A percentile compares a stretch with the other conserved stretches of the same genome.
These are phyloP conservation scores for Aspiorhynchus laticeps DNA, from an alignment of 2,113 vertebrate genomes.

Conservation along the genomic window DNA sequence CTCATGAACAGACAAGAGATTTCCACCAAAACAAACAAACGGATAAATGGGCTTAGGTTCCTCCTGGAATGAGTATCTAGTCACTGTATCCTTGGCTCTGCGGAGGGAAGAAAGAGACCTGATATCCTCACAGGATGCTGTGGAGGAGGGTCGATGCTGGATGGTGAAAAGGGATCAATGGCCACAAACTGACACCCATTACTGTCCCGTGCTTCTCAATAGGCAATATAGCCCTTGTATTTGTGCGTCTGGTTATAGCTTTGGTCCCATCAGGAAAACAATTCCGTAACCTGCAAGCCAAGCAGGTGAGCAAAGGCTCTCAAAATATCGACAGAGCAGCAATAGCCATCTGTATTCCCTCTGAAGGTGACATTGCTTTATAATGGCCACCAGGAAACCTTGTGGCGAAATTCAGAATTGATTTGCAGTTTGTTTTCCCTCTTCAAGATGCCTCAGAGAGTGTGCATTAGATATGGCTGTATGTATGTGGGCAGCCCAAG, in stretches of 20 bases:
- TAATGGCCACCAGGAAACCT: constrained; percentile 68
- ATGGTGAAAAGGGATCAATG: constrained; percentile 26
- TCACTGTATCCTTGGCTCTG: constrained; percentile 30
- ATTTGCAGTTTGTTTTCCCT: constrained; percentile 74
- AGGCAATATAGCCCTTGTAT: background rate
- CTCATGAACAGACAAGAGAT: constrained; percentile 30
- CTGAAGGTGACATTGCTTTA: constrained; percentile 75
- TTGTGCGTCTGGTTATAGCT: background rate
- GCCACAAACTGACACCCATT: constrained; percentile 41
- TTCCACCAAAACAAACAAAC: constrained; percentile 41
- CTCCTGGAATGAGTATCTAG: constrained; percentile 28
- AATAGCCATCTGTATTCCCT: constrained; percentile 63
- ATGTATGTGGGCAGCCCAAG: constrained; percentile 71
- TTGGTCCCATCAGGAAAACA: constrained; percentile 56
- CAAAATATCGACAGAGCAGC: constrained; percentile 71
- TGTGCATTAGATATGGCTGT: constrained; percentile 69
- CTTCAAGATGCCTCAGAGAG: constrained; percentile 64
- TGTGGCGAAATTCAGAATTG: constrained; percentile 71
- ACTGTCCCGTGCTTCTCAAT: constrained; percentile 27
- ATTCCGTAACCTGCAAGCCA: constrained; percentile 71
- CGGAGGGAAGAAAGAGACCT: background rate
- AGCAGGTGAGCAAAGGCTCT: constrained; percentile 68
- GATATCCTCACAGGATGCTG: constrained; percentile 13
- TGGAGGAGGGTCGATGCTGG: background rate
- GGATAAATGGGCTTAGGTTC: constrained; percentile 39